Base-by-base conservation (phyloP, 2,113 vertebrate species). In the Hemibagrus wyckioides region DNA sequence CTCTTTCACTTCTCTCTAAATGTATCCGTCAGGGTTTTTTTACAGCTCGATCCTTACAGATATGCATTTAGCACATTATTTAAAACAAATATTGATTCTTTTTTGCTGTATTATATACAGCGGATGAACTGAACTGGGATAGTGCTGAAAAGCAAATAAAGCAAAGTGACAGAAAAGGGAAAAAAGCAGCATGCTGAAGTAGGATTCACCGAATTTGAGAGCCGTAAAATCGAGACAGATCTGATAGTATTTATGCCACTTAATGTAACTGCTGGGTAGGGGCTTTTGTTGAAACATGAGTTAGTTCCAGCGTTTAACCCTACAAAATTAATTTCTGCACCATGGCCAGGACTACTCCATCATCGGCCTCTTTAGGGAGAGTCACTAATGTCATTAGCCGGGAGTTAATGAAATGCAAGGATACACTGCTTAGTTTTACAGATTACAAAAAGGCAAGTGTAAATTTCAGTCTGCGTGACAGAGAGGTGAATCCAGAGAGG, bases 291-390 rank as follows among this genome's bases (percentile, higher is more conserved):
- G 97, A 97, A 98, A 98, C 97, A 97, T 95, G 97, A 99, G 97
- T 98, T 98, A 97, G 97, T 98, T 99, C 97, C 97, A 97, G 97
- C 96, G 96, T 99, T 99, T 99, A 99, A 99, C 97, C 97, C 96
- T 97, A 95, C 96, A 96, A 95, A 95, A 96, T 97, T 98, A 98
- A 99, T 99, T 98, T 97, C 97, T 97, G 97, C 97, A 96, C 97
- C 95, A 95, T 97, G 96, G 96, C 96, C 96, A 95, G 93, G 95
- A 95, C 95, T 96, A 96, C 97, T 99, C 97, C 95, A 98, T 99
- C 97, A 98, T 97, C 94, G 94, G 76, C 95, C 97, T 99, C 97
- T 97, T 98, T 97, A 96, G 96, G 96, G 97, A 97, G 96, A 97
- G 96, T 96, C 97, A 97, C 96, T 97, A 97, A 97, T 97, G 97